These are phyloP conservation scores for Scartelaos histophorus DNA, from an alignment of 2,113 vertebrate genomes.

Conservation along the genomic window DNA sequence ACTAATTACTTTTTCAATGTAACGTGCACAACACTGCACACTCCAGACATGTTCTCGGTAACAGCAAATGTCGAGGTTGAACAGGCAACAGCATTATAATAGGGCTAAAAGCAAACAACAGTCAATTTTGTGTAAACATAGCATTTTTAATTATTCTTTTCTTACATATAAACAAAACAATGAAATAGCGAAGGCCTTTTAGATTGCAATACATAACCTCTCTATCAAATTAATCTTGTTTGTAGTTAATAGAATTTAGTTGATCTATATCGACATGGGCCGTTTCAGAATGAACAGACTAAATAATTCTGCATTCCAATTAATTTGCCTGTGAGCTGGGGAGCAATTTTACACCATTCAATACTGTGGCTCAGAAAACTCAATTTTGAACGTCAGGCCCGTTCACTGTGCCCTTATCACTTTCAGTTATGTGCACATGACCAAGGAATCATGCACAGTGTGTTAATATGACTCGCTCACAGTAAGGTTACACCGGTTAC, in stretches of 20 bases:
- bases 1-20: too few species aligned
- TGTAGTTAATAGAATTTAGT: not conserved
- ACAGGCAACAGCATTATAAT: too few species aligned
- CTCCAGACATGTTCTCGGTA: too few species aligned
- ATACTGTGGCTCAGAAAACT: slow-evolving; percentile 2
- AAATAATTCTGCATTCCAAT: not conserved
- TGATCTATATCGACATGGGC: not conserved
- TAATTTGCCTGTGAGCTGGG: not conserved
- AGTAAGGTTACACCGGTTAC: slow-evolving; percentile 48
- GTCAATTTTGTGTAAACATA: too few species aligned
- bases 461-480: slow-evolving; percentile 15
- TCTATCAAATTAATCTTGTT: not conserved
- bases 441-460: slow-evolving; percentile 16
- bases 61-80: too few species aligned
- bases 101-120: too few species aligned
- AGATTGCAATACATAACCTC: not conserved
- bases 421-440: slow-evolving; percentile 26
- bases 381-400: not conserved
- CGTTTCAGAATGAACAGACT: not conserved
- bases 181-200: not conserved
- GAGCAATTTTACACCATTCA: not conserved
- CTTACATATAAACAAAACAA: not conserved
- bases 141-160: too few species aligned
- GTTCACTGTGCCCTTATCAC: slow-evolving; percentile 10
- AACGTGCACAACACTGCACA: too few species aligned